phyloP scores from a whole-genome alignment of 2,888 invertebrate species.

The Hedychridium roseum region DNA sequence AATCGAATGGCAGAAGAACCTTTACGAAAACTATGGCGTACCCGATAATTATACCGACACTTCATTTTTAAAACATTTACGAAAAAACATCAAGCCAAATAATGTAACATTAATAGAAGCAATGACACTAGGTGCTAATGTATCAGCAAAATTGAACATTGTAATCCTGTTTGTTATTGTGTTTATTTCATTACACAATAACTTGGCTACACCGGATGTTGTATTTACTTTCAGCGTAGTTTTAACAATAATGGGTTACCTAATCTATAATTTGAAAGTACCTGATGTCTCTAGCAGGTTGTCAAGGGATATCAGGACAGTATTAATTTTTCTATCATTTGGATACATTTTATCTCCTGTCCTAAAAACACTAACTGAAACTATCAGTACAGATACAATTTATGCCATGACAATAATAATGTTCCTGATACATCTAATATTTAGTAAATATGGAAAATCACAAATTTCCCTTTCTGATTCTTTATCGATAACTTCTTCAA shows the following conservation, averaged over 20 bases:
- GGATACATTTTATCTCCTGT: constrained; percentile 92
- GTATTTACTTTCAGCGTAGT: constrained; percentile 70
- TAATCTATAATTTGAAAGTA: constrained; percentile 65
- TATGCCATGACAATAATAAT: constrained; percentile 91
- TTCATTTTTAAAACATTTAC: constrained; percentile 84
- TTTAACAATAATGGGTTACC: constrained; percentile 71
- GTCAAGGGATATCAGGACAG: constrained; percentile 76
- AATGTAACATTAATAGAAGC: constrained; percentile 77
- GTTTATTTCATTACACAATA: constrained; percentile 77
- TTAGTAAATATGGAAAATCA: constrained; percentile 90
- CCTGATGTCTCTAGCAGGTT: constrained; percentile 37
- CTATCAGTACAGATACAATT: constrained; percentile 97
- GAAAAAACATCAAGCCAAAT: constrained; percentile 82
- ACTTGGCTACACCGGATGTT: constrained; percentile 71
- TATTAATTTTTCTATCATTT: constrained; percentile 82
- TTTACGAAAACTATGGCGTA: constrained; percentile 86
- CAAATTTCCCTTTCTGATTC: constrained; percentile 91
- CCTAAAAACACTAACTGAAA: constrained; percentile 92
- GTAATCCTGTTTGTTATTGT: constrained; percentile 77
- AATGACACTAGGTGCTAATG: constrained; percentile 76
- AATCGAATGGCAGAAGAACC: constrained; percentile 83
- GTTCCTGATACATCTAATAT: constrained; percentile 87
- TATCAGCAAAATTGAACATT: constrained; percentile 83
- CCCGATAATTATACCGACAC: constrained; percentile 93
- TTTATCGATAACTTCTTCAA: constrained; percentile 91